A percentile compares a stretch with the other conserved stretches of the same genome.
phyloP scores from a whole-genome alignment of 2,113 vertebrate species.

The Dermatemys mawii region DNA sequence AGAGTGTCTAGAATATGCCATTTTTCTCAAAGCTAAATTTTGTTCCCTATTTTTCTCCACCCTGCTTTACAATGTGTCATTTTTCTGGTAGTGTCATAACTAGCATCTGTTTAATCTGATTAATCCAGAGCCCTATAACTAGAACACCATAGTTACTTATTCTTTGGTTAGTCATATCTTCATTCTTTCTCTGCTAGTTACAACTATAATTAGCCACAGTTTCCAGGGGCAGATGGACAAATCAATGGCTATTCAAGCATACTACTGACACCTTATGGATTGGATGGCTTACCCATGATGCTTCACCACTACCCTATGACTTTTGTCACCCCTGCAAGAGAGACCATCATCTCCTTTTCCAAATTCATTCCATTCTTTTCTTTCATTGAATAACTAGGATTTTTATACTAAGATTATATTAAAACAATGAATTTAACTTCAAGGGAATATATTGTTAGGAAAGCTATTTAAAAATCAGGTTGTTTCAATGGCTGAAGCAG shows the following conservation, averaged over 20 bases:
- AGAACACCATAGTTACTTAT: not conserved
- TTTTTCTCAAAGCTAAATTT: not conserved
- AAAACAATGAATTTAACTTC: not conserved
- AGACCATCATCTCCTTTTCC: not conserved
- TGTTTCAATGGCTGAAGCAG: not conserved
- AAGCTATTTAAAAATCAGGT: not conserved
- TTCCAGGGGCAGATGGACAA: not conserved
- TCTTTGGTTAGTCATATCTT: not conserved
- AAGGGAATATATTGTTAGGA: not conserved
- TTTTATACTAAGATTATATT: not conserved
- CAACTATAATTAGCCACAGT: not conserved
- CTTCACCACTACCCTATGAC: not conserved
- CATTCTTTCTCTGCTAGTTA: not conserved
- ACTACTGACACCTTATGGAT: not conserved
- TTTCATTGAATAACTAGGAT: not conserved
- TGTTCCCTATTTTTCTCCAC: not conserved
- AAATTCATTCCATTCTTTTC: not conserved
- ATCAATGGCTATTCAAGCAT: not conserved
- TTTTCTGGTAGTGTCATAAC: not conserved
- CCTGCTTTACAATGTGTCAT: not conserved
- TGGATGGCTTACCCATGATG: not conserved
- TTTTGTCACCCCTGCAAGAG: not conserved
- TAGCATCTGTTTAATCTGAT: not conserved
- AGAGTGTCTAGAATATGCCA: not conserved
- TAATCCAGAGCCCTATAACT: not conserved